phyloP scores from a whole-genome alignment of 2,888 invertebrate genomes.

The Lycaena phlaeas region DNA sequence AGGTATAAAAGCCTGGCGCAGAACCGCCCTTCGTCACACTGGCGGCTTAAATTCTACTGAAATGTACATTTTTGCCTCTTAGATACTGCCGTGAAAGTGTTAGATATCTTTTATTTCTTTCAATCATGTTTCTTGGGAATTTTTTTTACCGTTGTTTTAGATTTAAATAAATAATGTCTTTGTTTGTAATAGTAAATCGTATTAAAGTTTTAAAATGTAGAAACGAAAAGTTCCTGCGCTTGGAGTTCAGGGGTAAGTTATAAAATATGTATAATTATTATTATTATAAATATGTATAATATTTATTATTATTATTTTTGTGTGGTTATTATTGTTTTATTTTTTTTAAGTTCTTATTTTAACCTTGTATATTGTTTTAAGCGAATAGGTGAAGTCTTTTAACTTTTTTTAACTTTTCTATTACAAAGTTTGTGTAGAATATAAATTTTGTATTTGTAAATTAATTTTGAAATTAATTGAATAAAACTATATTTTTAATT shows the following conservation, averaged over 20 bases:
- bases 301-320: slow-evolving; percentile 1
- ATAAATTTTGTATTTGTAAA: too few relatives aligned
- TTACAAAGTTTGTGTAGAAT: too few relatives aligned
- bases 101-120: neutral
- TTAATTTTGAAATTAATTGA: too few relatives aligned
- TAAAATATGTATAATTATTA: neutral
- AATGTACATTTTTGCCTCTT: neutral
- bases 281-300: neutral
- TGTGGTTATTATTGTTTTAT: neutral
- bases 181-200: slow-evolving; percentile 77
- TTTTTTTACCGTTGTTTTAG: neutral
- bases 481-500: too few relatives aligned
- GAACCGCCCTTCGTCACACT: neutral
- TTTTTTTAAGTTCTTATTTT: neutral
- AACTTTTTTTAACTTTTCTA: too few relatives aligned
- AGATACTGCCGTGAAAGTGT: neutral
- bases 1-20: slow-evolving; percentile 3
- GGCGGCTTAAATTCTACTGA: neutral
- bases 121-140: neutral
- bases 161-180: slow-evolving; percentile 67
- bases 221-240: slow-evolving; percentile 77
- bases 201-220: slow-evolving; percentile 80
- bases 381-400: too few relatives aligned
- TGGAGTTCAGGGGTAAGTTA: slow-evolving; percentile 84
- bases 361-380: neutral